Evolutionary conservation across 2,888 invertebrate genomes (phyloP), one percentile per base, ranked within the genome.

Genomic region (Himalopsyche kuldschensis): DNA sequence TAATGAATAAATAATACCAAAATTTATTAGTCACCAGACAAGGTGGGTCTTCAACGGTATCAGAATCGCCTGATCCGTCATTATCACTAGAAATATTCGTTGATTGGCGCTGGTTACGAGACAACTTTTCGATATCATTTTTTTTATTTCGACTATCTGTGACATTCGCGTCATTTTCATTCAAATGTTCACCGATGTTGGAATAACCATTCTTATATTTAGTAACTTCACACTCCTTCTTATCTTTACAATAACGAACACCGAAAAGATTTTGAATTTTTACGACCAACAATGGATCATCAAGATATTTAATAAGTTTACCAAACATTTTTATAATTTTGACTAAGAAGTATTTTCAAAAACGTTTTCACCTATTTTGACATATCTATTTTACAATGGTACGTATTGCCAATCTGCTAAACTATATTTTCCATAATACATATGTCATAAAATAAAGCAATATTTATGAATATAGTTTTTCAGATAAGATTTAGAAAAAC

Each of bases 1-100:
- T 92, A 27, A 94, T 90, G 89, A 98, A 98, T 85, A 97, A 88
- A 89, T 95, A 96, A 90, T 96, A 96, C 95, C 97, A 96, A 88
- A 96, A 95, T 88, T 93, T 93, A 89, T 95, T 96, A 77, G 92
- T 93, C 82, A 96, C 92, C 77, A 91, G 90, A 87, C 91, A 94
- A 79, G 90, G 90, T 3, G 90, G 88, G 63, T 90, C 90, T 1
- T 90, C 90, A 85, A 89, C 89, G 0, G 86, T 87, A 5, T 88
- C 88, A 17, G 89, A 89, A 77, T 91, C 91, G 0, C 88, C 88
- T 0, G 90, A 91, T 6, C 88, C 87, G 80, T 91, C 90, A 1
- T 91, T 90, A 27, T 91, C 91, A 35, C 83, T 83, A 86, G 90
- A 90, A 84, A 90, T n/a, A 82, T 79, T 77, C 32, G 75, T n/a